These are phyloP conservation scores for Greenwoodochromis staneri DNA, from an alignment of 2,113 vertebrate genomes.

Conservation along the genomic window DNA sequence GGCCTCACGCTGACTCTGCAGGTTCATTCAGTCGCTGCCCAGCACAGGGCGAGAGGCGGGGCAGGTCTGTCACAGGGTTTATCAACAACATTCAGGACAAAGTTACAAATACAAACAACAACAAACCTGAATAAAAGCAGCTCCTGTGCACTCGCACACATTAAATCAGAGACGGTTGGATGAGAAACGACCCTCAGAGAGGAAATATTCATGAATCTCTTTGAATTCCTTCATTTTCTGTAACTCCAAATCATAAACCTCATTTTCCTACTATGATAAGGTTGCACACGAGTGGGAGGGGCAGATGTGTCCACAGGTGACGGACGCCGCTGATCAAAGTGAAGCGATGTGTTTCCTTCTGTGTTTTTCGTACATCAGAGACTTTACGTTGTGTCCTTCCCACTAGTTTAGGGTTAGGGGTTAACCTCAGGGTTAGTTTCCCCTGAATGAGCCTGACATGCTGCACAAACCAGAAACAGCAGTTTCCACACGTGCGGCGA, in stretches of 20 bases:
- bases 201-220: background rate
- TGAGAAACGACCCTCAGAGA: background rate
- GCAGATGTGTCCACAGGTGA: background rate
- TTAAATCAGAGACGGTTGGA: background rate
- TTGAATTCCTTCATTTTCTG: background rate
- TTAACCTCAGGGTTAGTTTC: background rate
- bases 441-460: background rate
- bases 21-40: accelerated
- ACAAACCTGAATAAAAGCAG: background rate
- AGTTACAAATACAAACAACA: background rate
- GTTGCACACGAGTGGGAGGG: background rate
- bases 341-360: background rate
- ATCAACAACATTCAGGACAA: background rate
- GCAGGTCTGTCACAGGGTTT: background rate
- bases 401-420: background rate
- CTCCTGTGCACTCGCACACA: background rate
- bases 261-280: background rate
- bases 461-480: background rate
- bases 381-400: background rate
- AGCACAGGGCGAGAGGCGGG: background rate
- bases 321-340: background rate
- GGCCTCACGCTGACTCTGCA: background rate
- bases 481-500: background rate
- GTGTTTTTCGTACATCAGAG: background rate
- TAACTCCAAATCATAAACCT: background rate